Conservation (phyloP, 2,113 vertebrate genomes). For the Piaya cayana region DNA sequence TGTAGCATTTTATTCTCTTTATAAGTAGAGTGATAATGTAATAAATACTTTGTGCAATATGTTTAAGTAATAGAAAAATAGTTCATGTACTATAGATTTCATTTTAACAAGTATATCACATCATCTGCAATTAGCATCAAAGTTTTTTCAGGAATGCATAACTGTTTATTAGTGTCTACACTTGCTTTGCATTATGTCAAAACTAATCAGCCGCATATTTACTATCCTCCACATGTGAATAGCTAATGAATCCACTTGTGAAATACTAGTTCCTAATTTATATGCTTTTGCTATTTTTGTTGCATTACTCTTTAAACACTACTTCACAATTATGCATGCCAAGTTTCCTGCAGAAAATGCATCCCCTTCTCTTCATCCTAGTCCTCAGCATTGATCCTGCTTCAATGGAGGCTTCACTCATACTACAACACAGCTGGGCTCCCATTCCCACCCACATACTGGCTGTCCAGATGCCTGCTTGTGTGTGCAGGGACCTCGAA, state of each 20-base stretch:
- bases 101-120: background rate
- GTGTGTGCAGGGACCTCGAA: background rate
- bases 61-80: background rate
- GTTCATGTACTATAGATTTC: background rate
- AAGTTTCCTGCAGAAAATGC: background rate
- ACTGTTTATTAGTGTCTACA: background rate
- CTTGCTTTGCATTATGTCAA: background rate
- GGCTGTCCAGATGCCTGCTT: rapidly evolving
- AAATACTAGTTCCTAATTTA: background rate
- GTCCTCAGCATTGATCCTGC: background rate
- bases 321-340: background rate
- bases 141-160: background rate
- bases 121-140: background rate
- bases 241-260: background rate
- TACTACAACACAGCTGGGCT: background rate
- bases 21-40: background rate
- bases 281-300: background rate
- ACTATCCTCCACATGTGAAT: background rate
- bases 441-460: rapidly evolving
- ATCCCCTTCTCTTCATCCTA: background rate
- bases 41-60: background rate
- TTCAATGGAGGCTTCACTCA: rapidly evolving
- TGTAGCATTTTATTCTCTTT: background rate
- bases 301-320: background rate
- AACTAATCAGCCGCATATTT: background rate